Percentiles rank a stretch among this genome's conserved stretches.
These are phyloP conservation scores for Nebria brevicollis DNA, from an alignment of 2,888 invertebrate genomes.

Conservation along the genomic window DNA sequence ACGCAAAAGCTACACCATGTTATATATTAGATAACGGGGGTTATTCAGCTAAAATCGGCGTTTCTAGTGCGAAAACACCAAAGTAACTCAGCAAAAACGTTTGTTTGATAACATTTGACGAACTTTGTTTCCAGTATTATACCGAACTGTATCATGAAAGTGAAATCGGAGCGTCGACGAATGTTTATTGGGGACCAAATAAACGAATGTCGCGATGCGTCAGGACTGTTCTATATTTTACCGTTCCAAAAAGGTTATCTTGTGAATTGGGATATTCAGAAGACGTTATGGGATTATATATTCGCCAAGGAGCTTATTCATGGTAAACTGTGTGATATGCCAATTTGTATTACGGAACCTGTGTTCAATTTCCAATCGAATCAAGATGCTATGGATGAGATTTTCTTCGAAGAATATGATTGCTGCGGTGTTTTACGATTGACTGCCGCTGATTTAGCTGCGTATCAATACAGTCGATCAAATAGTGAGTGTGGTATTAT, in stretches of 20 bases:
- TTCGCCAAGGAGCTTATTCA: conserved; percentile 88
- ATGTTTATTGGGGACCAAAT: conserved; percentile 95
- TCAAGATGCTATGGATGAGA: conserved; percentile 94
- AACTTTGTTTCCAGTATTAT: conserved; percentile 68
- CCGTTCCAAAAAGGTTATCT: conserved; percentile 96
- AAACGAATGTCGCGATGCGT: conserved; percentile 95
- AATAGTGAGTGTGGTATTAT: conserved; percentile 5
- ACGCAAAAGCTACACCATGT: conserved; percentile 15
- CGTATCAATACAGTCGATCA: conserved; percentile 69
- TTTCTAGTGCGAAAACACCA: conserved; percentile 73
- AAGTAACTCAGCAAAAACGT: conserved; percentile 63
- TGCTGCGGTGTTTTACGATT: conserved; percentile 83
- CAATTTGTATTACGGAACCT: conserved; percentile 92
- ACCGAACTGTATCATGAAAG: conserved; percentile 98
- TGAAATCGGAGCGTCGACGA: conserved; percentile 93
- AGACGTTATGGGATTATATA: conserved; percentile 95
- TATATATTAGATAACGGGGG: conserved; percentile 82
- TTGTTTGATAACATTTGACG: not conserved
- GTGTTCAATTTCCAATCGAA: conserved; percentile 91
- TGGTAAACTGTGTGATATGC: conserved; percentile 80
- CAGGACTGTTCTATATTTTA: conserved; percentile 91
- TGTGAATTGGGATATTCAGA: conserved; percentile 96
- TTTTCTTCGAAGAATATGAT: conserved; percentile 97
- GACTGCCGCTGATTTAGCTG: conserved; percentile 83
- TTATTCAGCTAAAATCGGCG: conserved; percentile 86